phyloP scores from a whole-genome alignment of 2,113 vertebrate species.

The Austrofundulus limnaeus region DNA sequence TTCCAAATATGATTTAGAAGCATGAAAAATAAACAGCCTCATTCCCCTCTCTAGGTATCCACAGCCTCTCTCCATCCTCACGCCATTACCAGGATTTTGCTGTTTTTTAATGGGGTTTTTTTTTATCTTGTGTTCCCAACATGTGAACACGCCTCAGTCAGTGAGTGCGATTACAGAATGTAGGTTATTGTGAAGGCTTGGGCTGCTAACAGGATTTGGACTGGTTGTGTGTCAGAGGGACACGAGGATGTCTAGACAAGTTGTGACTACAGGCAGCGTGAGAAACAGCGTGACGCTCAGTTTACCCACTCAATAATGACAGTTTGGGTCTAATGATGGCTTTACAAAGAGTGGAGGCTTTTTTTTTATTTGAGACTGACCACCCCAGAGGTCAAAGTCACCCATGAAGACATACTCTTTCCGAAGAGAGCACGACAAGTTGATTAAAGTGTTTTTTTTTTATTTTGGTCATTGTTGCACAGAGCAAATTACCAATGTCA shows the following conservation, averaged over 20 bases:
- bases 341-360: neutral
- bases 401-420: neutral
- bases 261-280: constrained; percentile 55
- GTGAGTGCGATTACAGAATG: constrained; percentile 58
- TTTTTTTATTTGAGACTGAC: neutral
- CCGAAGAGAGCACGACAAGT: constrained; percentile 3
- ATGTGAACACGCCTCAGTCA: constrained; percentile 35
- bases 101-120: neutral
- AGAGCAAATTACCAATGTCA: neutral
- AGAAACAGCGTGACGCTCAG: constrained; percentile 33
- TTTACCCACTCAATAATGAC: constrained; percentile 9
- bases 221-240: constrained; percentile 40
- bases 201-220: constrained; percentile 66
- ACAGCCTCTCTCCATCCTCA: constrained; percentile 25
- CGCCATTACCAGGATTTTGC: constrained; percentile 36
- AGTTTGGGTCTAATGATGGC: constrained; percentile 14
- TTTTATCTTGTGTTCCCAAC: constrained; percentile 4
- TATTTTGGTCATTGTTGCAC: constrained; percentile 16
- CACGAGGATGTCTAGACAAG: constrained; percentile 60
- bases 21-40: constrained; percentile 29
- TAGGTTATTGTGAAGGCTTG: constrained; percentile 64
- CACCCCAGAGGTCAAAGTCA: constrained; percentile 23
- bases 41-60: constrained; percentile 26
- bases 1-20: constrained; percentile 60
- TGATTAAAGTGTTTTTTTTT: constrained; percentile 18